Evolutionary conservation across 2,113 vertebrate genomes (phyloP).

Genomic region (Elephantulus edwardii): DNA sequence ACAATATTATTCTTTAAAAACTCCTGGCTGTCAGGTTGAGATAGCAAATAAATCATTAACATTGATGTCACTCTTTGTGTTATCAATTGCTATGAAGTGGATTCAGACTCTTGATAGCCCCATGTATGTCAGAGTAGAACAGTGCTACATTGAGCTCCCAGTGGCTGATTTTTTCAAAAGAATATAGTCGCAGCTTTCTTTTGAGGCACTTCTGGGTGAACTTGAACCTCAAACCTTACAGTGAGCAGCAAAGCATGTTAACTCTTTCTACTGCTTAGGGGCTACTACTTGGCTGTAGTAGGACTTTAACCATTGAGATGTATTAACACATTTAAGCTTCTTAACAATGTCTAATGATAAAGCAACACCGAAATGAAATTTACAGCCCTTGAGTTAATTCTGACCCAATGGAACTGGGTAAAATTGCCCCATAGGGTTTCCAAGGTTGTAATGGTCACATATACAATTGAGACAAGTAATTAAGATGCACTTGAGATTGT

Average conservation of each 20-base stretch:
- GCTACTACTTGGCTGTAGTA: neutral
- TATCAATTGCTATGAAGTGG: neutral
- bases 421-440: too few relatives aligned
- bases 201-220: neutral
- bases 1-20: constrained; percentile 3
- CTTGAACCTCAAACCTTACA: neutral
- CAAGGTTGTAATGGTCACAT: too few relatives aligned
- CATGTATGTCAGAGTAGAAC: neutral
- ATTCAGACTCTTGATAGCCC: too few relatives aligned
- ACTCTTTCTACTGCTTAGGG: neutral
- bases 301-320: neutral
- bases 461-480: too few relatives aligned
- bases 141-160: neutral
- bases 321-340: neutral
- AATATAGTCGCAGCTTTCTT: neutral
- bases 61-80: neutral
- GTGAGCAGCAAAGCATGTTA: neutral
- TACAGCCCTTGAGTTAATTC: too few relatives aligned
- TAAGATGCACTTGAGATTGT: too few relatives aligned
- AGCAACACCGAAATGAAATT: too few relatives aligned
- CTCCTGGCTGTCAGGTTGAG: neutral
- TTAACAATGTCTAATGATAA: neutral
- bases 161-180: neutral
- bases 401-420: too few relatives aligned
- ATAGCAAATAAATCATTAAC: constrained; percentile 2